Percentiles rank a stretch among this genome's conserved stretches.
Evolutionary conservation across 2,797 vertebrate genomes (phyloP).

Genomic region (Darevskia nairensis): DNA sequence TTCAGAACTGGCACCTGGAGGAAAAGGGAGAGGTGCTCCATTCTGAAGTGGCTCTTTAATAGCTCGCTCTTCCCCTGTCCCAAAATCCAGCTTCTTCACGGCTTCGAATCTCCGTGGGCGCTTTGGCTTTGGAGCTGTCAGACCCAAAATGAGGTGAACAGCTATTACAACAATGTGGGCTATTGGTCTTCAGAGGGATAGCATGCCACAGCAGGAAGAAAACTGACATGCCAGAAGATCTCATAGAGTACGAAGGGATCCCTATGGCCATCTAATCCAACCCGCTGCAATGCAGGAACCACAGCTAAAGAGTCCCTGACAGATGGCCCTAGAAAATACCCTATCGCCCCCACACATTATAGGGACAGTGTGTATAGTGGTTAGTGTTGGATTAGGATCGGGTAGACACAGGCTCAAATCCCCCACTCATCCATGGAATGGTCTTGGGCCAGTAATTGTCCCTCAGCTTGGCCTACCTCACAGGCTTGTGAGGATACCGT

Average conservation of each 20-base stretch:
- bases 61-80: neutral
- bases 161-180: neutral
- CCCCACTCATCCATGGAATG: too few relatives aligned
- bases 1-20: constrained; percentile 72
- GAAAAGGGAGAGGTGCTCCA: constrained; percentile 81
- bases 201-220: neutral
- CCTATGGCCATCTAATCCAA: too few relatives aligned
- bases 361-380: too few relatives aligned
- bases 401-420: neutral
- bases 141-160: neutral
- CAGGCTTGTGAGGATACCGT: neutral
- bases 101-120: constrained; percentile 83
- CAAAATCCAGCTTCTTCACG: constrained; percentile 86
- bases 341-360: too few relatives aligned
- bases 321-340: too few relatives aligned
- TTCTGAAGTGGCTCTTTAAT: neutral
- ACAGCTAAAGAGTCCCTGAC: too few relatives aligned
- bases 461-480: neutral
- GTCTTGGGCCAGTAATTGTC: neutral
- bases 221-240: too few relatives aligned
- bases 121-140: constrained; percentile 82
- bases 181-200: too few relatives aligned
- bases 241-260: too few relatives aligned
- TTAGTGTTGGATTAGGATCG: too few relatives aligned
- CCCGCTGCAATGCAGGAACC: too few relatives aligned